Evolutionary conservation across 2,888 invertebrate genomes (phyloP).

Genomic region (Clivina fossor): DNA sequence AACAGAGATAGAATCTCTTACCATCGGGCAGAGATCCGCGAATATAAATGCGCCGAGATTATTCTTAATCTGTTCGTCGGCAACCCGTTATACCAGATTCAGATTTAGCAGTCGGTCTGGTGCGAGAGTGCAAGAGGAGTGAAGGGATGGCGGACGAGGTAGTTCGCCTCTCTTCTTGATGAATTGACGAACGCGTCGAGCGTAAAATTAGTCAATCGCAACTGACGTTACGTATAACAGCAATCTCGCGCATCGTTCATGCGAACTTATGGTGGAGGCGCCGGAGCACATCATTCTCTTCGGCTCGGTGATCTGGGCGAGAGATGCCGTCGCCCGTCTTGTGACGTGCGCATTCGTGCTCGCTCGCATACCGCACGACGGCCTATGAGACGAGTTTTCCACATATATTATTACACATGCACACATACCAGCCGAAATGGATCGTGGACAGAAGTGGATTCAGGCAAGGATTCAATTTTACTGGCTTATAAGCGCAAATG

Average conservation of each 20-base stretch:
- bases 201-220: conserved; percentile 46
- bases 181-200: conserved; percentile 46
- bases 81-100: conserved; percentile 39
- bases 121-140: no score
- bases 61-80: conserved; percentile 41
- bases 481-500: no score
- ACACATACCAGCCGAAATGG: no score
- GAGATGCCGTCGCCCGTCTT: conserved; percentile 16
- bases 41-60: conserved; percentile 44
- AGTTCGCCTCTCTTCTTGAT: conserved; percentile 41
- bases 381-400: no score
- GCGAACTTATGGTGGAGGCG: conserved; percentile 33
- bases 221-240: conserved; percentile 36
- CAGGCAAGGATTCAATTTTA: no score
- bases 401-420: no score
- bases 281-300: conserved; percentile 30
- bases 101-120: no score
- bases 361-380: no score
- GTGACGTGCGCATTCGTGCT: background rate
- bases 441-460: no score
- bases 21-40: no score
- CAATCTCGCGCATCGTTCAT: conserved; percentile 36
- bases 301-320: no score
- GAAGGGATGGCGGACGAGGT: conserved; percentile 14
- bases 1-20: no score